Percentiles rank a stretch among this genome's conserved stretches.
phyloP scores from a whole-genome alignment of 2,113 vertebrate species.

The Actenoides hombroni region DNA sequence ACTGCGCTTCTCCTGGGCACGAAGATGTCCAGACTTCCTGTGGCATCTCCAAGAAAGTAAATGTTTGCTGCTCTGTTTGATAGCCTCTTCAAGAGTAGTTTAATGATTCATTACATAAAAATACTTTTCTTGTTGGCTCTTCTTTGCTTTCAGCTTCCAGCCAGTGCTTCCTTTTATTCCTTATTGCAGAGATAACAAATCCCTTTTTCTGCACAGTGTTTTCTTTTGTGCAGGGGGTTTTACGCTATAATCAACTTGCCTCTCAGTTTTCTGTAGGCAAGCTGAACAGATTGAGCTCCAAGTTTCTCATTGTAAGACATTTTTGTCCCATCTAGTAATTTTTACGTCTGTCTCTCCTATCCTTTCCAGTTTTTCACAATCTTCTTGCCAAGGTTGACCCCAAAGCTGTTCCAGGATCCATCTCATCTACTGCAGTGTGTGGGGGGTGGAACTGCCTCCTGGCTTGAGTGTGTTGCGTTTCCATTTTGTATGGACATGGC shows the following conservation, averaged over 20 bases:
- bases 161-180: constrained; percentile 5
- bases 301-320: neutral
- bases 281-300: neutral
- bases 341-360: neutral
- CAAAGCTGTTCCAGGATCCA: neutral
- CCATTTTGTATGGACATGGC: rapidly evolving
- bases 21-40: neutral
- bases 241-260: neutral
- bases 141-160: constrained; percentile 28
- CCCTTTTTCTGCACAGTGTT: neutral
- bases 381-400: neutral
- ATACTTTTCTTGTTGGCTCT: constrained; percentile 8
- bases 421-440: rapidly evolving
- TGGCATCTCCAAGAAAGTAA: neutral
- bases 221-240: constrained; percentile 1
- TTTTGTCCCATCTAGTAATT: neutral
- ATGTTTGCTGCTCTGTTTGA: neutral
- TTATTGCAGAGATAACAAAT: neutral
- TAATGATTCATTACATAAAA: constrained; percentile 33
- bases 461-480: rapidly evolving
- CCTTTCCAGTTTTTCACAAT: neutral
- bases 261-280: neutral
- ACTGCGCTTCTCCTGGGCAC: neutral
- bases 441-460: neutral
- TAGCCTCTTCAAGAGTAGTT: neutral